These are phyloP conservation scores for Scrobipalpa costella DNA, from an alignment of 2,888 invertebrate species.

Conservation along the genomic window DNA sequence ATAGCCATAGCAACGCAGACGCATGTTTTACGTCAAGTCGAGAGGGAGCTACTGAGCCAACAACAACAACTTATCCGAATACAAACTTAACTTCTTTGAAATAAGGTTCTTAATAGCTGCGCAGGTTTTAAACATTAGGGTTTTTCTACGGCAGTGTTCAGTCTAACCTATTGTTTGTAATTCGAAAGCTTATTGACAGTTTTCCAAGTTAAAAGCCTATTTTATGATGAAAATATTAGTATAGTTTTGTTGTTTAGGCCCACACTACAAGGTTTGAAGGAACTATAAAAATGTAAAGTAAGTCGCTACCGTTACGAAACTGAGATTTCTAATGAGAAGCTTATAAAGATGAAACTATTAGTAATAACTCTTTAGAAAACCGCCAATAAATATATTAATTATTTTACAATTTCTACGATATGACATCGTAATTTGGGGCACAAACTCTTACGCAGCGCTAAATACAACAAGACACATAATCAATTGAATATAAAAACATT, in stretches of 20 bases:
- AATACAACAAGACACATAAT: conserved; percentile 39
- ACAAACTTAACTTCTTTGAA: conserved; percentile 36
- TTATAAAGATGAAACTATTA: neutral
- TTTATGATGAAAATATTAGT: neutral
- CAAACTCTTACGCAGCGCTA: conserved; percentile 15
- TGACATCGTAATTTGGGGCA: conserved; percentile 18
- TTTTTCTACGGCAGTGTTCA: conserved; percentile 33
- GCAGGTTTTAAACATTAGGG: conserved; percentile 35
- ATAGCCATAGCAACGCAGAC: conserved; percentile 9
- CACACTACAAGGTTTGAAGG: neutral
- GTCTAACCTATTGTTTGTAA: conserved; percentile 18
- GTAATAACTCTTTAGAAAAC: conserved; percentile 7
- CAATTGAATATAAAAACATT: conserved; percentile 41
- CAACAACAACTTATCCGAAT: conserved; percentile 31
- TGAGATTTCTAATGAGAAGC: conserved; percentile 1
- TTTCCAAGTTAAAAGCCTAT: conserved; percentile 18
- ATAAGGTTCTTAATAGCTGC: conserved; percentile 36
- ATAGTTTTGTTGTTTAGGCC: neutral
- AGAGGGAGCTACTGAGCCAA: conserved; percentile 21
- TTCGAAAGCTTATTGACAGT: conserved; percentile 28
- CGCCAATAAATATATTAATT: conserved; percentile 5
- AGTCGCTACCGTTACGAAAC: neutral
- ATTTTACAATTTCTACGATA: conserved; percentile 3
- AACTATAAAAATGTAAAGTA: neutral
- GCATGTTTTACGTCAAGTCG: conserved; percentile 16